phyloP scores from a whole-genome alignment of 2,113 vertebrate genomes.

The Triplophysa siluroides region DNA sequence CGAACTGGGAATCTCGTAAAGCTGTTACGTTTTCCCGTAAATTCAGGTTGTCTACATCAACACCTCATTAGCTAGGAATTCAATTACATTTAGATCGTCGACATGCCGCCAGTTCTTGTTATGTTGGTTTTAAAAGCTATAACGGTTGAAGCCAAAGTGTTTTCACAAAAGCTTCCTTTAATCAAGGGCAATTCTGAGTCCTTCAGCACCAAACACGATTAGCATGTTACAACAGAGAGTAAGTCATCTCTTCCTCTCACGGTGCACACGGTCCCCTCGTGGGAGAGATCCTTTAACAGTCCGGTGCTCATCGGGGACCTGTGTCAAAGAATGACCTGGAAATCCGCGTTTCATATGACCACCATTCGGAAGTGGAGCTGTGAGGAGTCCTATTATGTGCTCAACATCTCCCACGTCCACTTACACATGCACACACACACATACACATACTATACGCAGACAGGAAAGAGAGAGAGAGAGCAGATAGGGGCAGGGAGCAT shows the following conservation, averaged over 20 bases:
- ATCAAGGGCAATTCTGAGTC: background rate
- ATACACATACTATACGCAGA: constrained; percentile 13
- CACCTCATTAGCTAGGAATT: too few relatives aligned
- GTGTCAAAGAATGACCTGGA: constrained; percentile 75
- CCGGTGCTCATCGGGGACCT: constrained; percentile 66
- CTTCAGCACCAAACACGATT: background rate
- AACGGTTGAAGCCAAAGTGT: background rate
- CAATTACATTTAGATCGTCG: background rate
- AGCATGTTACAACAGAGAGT: background rate
- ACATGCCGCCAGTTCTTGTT: background rate
- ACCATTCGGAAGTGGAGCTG: constrained; percentile 72
- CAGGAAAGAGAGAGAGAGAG: constrained; percentile 49
- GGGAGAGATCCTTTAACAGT: constrained; percentile 69
- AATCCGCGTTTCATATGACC: constrained; percentile 69
- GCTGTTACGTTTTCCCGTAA: too few relatives aligned
- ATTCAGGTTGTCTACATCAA: too few relatives aligned
- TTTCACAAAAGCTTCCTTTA: background rate
- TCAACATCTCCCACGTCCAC: constrained; percentile 51
- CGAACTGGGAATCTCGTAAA: too few relatives aligned
- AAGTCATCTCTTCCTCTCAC: constrained; percentile 15
- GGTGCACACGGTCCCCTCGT: constrained; percentile 51
- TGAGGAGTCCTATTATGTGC: constrained; percentile 61
- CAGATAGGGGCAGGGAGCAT: constrained; percentile 30
- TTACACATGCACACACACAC: constrained; percentile 24
- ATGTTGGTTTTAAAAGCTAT: background rate